Evolutionary conservation across 2,888 invertebrate species (phyloP).

Genomic region (Frankliniella intonsa): DNA sequence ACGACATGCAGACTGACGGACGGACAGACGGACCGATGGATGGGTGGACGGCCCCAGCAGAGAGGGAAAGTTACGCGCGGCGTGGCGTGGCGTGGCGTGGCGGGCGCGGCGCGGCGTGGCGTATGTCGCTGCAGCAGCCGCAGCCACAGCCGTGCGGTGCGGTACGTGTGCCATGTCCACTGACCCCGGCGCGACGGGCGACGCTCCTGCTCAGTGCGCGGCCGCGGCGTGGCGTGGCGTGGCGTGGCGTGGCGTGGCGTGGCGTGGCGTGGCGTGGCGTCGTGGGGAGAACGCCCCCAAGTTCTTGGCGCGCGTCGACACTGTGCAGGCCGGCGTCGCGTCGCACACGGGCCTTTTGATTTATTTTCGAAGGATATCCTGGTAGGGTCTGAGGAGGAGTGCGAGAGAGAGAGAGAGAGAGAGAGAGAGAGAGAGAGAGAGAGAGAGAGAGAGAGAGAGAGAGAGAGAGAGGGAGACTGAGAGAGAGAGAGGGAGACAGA

Average conservation of each 20-base stretch:
- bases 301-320: not conserved
- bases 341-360: not conserved
- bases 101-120: no score
- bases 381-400: not conserved
- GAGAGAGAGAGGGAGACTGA: not conserved
- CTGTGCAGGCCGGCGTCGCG: not conserved
- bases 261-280: no score
- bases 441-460: not conserved
- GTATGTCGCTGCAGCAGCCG: no score
- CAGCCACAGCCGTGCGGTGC: no score
- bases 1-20: no score
- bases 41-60: no score
- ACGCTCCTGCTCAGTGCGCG: not conserved
- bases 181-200: no score
- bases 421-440: not conserved
- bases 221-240: not conserved
- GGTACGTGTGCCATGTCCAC: no score
- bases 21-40: no score
- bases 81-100: no score
- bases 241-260: no score
- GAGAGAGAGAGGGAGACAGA: not conserved
- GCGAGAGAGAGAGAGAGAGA: not conserved
- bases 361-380: not conserved
- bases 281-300: not conserved
- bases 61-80: no score